phyloP scores from a whole-genome alignment of 2,113 vertebrate species.

The Furnarius figulus region DNA sequence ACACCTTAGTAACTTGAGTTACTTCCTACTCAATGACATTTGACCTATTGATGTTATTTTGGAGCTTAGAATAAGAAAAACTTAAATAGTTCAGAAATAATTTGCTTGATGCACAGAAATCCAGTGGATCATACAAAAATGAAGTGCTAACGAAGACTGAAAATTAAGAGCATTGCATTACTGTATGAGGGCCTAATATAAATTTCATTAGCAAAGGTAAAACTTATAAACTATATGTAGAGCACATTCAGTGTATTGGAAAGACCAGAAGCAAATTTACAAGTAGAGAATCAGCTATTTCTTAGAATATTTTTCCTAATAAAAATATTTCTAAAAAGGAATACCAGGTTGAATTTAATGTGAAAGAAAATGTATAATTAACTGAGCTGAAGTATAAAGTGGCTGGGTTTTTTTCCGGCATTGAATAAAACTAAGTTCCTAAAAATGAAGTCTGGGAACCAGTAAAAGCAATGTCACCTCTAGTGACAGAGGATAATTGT shows the following conservation, averaged over 20 bases:
- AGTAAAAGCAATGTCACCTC: not conserved
- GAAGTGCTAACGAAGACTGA: not conserved
- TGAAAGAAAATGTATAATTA: not conserved
- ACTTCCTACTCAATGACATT: not conserved
- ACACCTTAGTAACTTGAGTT: not conserved
- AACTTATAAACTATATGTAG: not conserved
- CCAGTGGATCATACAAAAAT: not conserved
- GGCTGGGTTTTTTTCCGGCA: not conserved
- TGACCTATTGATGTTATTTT: not conserved
- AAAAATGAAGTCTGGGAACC: not conserved
- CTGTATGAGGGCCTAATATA: not conserved
- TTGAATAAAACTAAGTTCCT: not conserved
- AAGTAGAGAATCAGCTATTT: not conserved
- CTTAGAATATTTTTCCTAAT: not conserved
- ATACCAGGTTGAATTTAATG: not conserved
- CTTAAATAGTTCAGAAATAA: not conserved
- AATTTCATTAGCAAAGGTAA: not conserved
- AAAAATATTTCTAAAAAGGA: not conserved
- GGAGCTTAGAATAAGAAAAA: not conserved
- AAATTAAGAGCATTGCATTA: not conserved
- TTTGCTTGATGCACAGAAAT: not conserved
- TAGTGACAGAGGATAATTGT: not conserved
- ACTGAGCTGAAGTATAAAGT: not conserved
- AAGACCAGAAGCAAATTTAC: not conserved
- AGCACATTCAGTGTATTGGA: not conserved